phyloP scores from a whole-genome alignment of 2,888 invertebrate species.

The Anagyrus pseudococci region DNA sequence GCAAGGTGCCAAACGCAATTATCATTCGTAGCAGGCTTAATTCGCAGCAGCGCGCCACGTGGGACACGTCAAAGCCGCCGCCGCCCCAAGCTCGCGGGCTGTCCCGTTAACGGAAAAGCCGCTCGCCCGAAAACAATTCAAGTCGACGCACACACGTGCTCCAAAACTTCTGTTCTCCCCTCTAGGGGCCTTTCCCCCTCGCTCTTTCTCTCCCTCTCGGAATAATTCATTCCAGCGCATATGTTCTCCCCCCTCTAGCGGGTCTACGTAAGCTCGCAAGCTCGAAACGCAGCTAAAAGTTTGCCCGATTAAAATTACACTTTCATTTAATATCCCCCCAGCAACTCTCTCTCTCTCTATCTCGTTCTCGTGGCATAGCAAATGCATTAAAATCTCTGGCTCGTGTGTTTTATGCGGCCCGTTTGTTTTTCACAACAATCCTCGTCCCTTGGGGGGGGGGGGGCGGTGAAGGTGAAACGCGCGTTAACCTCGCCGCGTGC shows the following conservation, averaged over 20 bases:
- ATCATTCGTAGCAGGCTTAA: neutral
- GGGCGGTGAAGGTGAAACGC: neutral
- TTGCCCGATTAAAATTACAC: constrained; percentile 34
- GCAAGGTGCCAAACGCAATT: neutral
- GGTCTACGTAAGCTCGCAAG: neutral
- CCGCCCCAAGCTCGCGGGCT: too few species aligned
- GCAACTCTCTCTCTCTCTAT: too few species aligned
- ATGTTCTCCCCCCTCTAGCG: neutral
- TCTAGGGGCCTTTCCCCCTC: too few species aligned
- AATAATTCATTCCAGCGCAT: constrained; percentile 17
- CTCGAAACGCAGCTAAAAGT: constrained; percentile 4
- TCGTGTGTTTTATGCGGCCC: neutral
- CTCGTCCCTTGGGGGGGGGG: neutral
- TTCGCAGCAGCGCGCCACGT: neutral
- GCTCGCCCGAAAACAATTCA: constrained; percentile 13
- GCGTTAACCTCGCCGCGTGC: neutral
- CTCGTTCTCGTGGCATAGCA: constrained; percentile 4
- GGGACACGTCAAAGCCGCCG: too few species aligned
- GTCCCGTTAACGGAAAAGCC: neutral
- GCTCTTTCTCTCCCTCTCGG: neutral
- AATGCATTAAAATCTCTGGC: constrained; percentile 26
- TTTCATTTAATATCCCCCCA: constrained; percentile 35
- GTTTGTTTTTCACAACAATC: neutral
- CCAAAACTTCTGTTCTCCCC: constrained; percentile 17
- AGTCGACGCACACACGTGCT: neutral